phyloP scores from a whole-genome alignment of 2,888 invertebrate species.

The Brachylomia viminalis region DNA sequence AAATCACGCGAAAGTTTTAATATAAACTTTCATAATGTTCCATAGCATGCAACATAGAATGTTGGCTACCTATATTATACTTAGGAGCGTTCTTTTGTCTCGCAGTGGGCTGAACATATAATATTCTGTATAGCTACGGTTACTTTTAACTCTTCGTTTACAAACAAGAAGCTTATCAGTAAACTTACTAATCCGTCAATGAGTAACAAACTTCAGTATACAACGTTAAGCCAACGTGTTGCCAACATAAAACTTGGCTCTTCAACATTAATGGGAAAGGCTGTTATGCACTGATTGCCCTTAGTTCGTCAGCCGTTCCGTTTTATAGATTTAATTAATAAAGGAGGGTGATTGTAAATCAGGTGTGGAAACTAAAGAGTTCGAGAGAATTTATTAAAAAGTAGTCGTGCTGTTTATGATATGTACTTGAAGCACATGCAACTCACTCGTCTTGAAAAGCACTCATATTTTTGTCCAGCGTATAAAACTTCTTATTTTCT shows the following conservation, averaged over 20 bases:
- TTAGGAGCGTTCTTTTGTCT: not conserved
- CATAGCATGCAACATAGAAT: constrained; percentile 22
- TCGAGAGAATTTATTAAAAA: constrained; percentile 23
- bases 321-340: constrained; percentile 59
- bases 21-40: constrained; percentile 16
- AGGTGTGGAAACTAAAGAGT: constrained; percentile 18
- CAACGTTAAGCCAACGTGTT: constrained; percentile 17
- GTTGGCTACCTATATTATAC: not conserved
- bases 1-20: constrained; percentile 27
- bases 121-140: not conserved
- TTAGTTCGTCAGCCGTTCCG: constrained; percentile 37
- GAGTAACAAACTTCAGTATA: not conserved
- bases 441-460: not conserved
- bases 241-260: constrained; percentile 35
- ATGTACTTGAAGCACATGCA: no score
- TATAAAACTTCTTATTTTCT: not conserved
- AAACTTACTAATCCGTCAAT: constrained; percentile 14
- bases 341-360: constrained; percentile 29
- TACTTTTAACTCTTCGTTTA: no score
- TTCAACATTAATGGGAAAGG: constrained; percentile 42
- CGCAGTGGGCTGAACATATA: not conserved
- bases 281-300: constrained; percentile 49
- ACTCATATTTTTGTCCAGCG: not conserved
- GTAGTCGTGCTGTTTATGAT: constrained; percentile 10
- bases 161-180: constrained; percentile 14